Evolutionary conservation across 2,113 vertebrate genomes (phyloP), one percentile per base, ranked within the genome.

Genomic region (Platysternon megacephalum): DNA sequence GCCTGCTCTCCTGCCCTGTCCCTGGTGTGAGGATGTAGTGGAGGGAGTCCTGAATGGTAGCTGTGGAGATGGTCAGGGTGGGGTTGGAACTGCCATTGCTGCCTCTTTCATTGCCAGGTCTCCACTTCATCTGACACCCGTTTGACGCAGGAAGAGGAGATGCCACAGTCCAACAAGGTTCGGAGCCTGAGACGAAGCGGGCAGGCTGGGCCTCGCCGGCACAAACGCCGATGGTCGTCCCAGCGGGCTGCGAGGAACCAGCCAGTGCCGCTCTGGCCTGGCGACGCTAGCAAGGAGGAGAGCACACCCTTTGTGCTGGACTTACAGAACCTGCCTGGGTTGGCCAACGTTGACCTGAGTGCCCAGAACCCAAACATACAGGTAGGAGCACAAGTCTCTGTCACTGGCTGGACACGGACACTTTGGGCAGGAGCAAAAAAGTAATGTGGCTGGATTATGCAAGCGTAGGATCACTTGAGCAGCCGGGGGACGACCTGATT

Each of bases 281-380:
- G 97, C 0, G 24, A 93, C 28, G 52, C 98, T 0, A 94, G 97
- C 79, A 90, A 1, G 44, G 98, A 98, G 72, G 98, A 99, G 87
- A 98, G 93, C 65, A 96, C 98, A 19, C 98, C 99, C 14, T 99
- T 99, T 65, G 90, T 99, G 93, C 94, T 99, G 96, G 99, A 99
- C 91, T 97, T 99, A 79, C 98, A 99, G 97, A 99, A 98, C 95
- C 98, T 99, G 61, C 99, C 98, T 0, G 99, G 98, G 79, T 97
- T 99, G 94, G 98, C 99, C 79, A 98, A 98, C 5, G 98, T 98
- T 52, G 98, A 99, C 82, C 97, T 99, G 86, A 99, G 98, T 8
- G 98, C 99, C 1, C 98, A 98, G 87, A 99, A 99, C 93, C 99
- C 99, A 56, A 99, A 99, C 82, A 99, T 99, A 97, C 99, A 99